Evolutionary conservation across 2,888 invertebrate genomes (phyloP), one percentile per base, ranked within the genome.

Genomic region (Margaritifera margaritifera): DNA sequence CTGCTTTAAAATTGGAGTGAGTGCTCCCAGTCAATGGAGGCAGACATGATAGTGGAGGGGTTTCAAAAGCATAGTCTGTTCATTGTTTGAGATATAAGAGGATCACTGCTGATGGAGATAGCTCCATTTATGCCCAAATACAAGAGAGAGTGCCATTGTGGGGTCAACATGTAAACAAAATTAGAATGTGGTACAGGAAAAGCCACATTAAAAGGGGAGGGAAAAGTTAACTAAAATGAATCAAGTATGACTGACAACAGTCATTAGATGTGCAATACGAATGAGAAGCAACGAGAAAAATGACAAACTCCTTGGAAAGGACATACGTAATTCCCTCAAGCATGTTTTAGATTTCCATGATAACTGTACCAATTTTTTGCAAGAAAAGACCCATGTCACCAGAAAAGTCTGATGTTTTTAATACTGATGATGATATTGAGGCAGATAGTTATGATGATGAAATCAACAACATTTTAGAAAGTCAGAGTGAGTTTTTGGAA

Each of bases 261-360:
- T 62, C 4, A 65, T 77, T 1, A 55, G 75, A 61, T 77, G 75
- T 71, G 77, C n/a, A n/a, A n/a, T n/a, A n/a, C n/a, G n/a, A n/a
- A n/a, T n/a, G n/a, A n/a, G n/a, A n/a, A n/a, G n/a, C n/a, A n/a
- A n/a, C n/a, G n/a, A n/a, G n/a, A n/a, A n/a, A n/a, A n/a, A n/a
- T n/a, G n/a, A n/a, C n/a, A n/a, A n/a, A n/a, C n/a, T n/a, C n/a
- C n/a, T n/a, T n/a, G n/a, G n/a, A n/a, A n/a, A n/a, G n/a, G n/a
- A n/a, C n/a, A n/a, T n/a, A n/a, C n/a, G n/a, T n/a, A n/a, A n/a
- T n/a, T n/a, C n/a, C n/a, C n/a, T n/a, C n/a, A n/a, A n/a, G n/a
- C n/a, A n/a, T n/a, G n/a, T n/a, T 27, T 27, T 27, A 27, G 27
- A 6, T 4, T 27, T 27, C 27, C 27, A 27, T 27, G 27, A 27